Percentiles rank a stretch among this genome's conserved stretches.
Evolutionary conservation across 2,888 invertebrate genomes (phyloP).

Genomic region (Spisula solida): DNA sequence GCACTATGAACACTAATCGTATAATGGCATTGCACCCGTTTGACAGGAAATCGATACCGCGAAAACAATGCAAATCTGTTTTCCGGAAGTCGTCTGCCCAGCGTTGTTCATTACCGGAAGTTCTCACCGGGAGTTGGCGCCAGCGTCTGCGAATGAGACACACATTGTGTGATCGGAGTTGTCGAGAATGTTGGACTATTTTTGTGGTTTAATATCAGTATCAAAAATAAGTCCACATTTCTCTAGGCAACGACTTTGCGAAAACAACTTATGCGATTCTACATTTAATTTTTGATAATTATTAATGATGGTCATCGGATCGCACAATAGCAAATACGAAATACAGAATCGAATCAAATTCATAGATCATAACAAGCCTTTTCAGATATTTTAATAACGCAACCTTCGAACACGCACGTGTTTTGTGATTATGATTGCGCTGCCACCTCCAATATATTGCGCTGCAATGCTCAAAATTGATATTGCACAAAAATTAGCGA

Average conservation of each 20-base stretch:
- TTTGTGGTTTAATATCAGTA: not conserved
- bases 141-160: not conserved
- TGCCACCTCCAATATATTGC: no score
- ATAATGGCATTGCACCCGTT: constrained; percentile 1
- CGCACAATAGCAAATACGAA: no score
- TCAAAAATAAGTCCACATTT: not conserved
- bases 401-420: no score
- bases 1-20: not conserved
- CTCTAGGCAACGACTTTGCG: not conserved
- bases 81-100: constrained; percentile 12
- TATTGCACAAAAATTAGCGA: no score
- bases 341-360: no score
- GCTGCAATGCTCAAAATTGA: no score
- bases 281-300: no score
- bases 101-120: constrained; percentile 11
- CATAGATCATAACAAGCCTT: no score
- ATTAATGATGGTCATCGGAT: no score
- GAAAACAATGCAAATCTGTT: not conserved
- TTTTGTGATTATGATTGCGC: no score
- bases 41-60: not conserved
- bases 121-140: constrained; percentile 4
- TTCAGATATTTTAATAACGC: no score
- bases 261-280: no score
- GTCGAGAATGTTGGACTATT: not conserved
- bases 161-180: not conserved